Base-by-base conservation (phyloP, 2,113 vertebrate genomes). In the Peromyscus polionotus region DNA sequence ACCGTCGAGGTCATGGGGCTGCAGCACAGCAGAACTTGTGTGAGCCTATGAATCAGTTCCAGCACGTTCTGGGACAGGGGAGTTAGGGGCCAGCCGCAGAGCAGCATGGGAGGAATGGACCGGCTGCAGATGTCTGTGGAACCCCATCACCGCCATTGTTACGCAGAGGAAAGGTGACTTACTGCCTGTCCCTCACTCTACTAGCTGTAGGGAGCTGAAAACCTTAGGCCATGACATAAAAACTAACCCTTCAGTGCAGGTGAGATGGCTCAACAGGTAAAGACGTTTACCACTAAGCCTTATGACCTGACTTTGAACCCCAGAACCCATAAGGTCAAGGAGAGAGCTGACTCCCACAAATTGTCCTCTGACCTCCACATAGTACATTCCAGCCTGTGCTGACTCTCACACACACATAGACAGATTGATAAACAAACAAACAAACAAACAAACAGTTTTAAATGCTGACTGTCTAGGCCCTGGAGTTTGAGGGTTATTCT, bases 81-180 rank as follows among this genome's bases (percentile, higher is more conserved):
- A 36, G 10, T 9, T 59, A 68, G 73, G 42, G 77, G 31, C 61
- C 28, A 45, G 31, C 24, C 20, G 24, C 14, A 73, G 31, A 0
- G 26, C 36, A 79, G 42, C 51, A 51, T 36, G 2, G 20, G 48
- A 81, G 39, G 1, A 36, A 33, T 24, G 5, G 13, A n/a, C 22
- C 16, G n/a, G 9, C 20, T 2, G 0, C 1, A 31, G 28, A 5
- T 0, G 0, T 22, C 8, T 26, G n/a, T 33, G 68, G n/a, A 57
- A 8, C 7, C 20, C 28, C 3, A 0, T n/a, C 0, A 10, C 12
- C 24, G 42, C 54, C 2, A 1, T 1, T 0, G 28, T 63, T 88
- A 33, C 7, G 39, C 26, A 33, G 7, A 36, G 48, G 31, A 89
- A 36, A 83, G 63, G 51, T 7, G 22, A 42, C 36, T 63, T 48